Base-by-base conservation (phyloP, 2,113 vertebrate species). In the Tor tambroides region DNA sequence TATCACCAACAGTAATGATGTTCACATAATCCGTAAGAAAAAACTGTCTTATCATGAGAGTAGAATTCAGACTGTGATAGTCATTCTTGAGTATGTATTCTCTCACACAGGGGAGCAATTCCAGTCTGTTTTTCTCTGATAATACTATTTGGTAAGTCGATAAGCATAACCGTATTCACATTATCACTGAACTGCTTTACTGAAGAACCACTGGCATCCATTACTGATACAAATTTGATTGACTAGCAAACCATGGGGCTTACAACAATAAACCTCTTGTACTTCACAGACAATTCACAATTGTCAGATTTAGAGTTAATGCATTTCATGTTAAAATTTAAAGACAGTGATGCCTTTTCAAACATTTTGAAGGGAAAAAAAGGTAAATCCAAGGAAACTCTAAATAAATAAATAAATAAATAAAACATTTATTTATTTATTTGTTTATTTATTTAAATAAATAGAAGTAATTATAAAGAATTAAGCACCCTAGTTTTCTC, bases 181-280 rank as follows among this genome's bases (percentile, higher is more conserved):
- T 80, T 80, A 80, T 38, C 78, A 38, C 54, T 80, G 51, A 61
- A 80, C 30, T 23, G 51, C 51, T 59, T 59, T 80, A 35, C 30
- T 38, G 51, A 59, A 51, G 76, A 35, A 80, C 32, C 21, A 80
- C 4, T 63, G n/a, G 7, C 56, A 61, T 80, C 32, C 21, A 80
- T 23, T 61, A 38, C 78, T 80, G 77, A 38, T 38, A 80, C 54
- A 80, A 59, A 80, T 38, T 38, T 80, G 54, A 26, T 5, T n/a
- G 78, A 32, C 21, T 80, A 38, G 14, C 7, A 28, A 54, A 77
- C 14, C 14, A 28, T 51, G 26, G 7, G 5, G 46, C 75, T 77
- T 51, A 51, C 32, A 61, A 61, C 6, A 41, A 61, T 80, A 61
- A 30, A 54, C 38, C 38, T 23, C 17, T 17, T 35, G 67, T 2